Evolutionary conservation across 53 echinoderm and acorn worm genomes (phyloP), one percentile per base, ranked within the genome.

Genomic region (Arbacia lixula): DNA sequence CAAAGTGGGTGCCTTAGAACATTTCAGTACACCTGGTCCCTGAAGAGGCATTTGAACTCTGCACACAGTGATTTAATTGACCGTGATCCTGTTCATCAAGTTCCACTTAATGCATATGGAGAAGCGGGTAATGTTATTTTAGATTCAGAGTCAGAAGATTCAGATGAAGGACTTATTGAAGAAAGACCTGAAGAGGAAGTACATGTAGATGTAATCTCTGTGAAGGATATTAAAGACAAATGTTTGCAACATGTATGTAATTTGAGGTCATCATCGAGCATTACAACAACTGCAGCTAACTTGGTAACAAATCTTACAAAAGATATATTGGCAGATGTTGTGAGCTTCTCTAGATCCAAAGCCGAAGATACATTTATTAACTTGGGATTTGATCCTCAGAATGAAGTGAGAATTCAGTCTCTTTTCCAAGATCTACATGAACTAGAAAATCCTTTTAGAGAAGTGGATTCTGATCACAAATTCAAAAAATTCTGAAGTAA

Each of bases 401-500:
- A 84, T 68, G 68, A 68, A 53, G 71, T 31, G 53, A 36, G 54
- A 53, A 67, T 84, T 21, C 50, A 84, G 68, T 50, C 52, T 17
- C 12, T 84, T 51, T 84, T 69, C 53, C 35, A 51, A 50, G 55
- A 55, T 68, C 68, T 84, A 53, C 33, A 84, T 35, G 68, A 68
- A 68, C 28, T 84, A 53, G 32, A 63, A 86, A 52, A 76, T 53
- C 31, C 42, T 21, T 77, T 60, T 78, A 66, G 71, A 39, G 55
- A 38, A 24, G 54, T 85, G 16, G 85, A 85, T 37, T 71, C 87
- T 38, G 80, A 78, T 55, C 78, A 87, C 80, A 72, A 83, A 64
- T 71, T 83, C 60, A 71, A 68, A 60, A n/a, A 88, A 71, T 88
- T 83, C 51, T 83, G 83, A 71, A 43, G 2, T 11, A 12, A 83